These are phyloP conservation scores for Tapirus indicus DNA, from an alignment of 2,797 vertebrate genomes.

Conservation along the genomic window DNA sequence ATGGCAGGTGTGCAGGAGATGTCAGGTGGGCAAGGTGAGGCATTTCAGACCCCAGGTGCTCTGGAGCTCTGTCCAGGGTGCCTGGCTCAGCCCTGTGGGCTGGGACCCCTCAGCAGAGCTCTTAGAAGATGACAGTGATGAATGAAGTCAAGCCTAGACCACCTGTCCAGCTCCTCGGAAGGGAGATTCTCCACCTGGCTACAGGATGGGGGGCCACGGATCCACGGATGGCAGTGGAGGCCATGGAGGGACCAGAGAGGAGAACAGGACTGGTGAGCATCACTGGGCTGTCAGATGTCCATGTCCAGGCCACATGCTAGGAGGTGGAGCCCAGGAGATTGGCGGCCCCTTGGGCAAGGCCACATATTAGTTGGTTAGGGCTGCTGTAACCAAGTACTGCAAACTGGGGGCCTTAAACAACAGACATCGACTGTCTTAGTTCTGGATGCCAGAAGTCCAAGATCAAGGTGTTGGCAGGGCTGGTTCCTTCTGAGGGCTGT, in stretches of 20 bases:
- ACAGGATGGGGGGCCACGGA: accelerated
- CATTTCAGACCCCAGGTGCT: background rate
- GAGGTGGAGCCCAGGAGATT: accelerated
- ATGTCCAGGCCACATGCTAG: accelerated
- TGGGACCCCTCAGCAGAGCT: background rate
- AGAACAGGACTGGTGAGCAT: background rate
- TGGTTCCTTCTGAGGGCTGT: accelerated
- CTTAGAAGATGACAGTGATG: background rate
- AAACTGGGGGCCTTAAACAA: accelerated
- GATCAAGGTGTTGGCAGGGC: accelerated
- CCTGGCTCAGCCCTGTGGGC: background rate
- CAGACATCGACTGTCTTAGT: accelerated
- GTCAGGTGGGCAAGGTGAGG: accelerated
- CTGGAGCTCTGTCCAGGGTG: background rate
- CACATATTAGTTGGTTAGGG: background rate
- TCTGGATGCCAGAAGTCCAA: background rate
- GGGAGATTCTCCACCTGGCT: background rate
- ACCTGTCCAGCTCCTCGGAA: no score
- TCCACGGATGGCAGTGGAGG: background rate
- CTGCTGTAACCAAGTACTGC: accelerated
- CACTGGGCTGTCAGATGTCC: background rate
- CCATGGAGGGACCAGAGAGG: accelerated
- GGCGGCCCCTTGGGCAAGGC: background rate
- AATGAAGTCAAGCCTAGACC: background rate
- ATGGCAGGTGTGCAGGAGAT: accelerated